Evolutionary conservation across 2,888 invertebrate genomes (phyloP).

Genomic region (Machimus rusticus): DNA sequence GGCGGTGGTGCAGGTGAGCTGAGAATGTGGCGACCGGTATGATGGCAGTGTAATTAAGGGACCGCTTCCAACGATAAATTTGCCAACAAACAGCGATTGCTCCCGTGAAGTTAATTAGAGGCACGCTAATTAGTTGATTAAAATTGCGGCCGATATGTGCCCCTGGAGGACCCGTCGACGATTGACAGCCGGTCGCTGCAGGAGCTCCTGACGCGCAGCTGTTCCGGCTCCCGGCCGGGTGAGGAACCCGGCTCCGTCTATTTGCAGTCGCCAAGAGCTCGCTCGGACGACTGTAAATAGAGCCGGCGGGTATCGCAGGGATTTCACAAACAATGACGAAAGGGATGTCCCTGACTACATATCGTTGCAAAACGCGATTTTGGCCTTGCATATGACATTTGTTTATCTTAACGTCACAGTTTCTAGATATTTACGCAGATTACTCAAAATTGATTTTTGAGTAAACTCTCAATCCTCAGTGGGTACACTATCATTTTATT

Average conservation of each 20-base stretch:
- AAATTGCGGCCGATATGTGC: constrained; percentile 8
- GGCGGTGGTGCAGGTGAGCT: not conserved
- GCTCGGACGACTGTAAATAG: not conserved
- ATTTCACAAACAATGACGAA: not conserved
- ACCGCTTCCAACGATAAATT: constrained; percentile 23
- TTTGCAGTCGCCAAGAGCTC: not conserved
- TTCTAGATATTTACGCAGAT: not conserved
- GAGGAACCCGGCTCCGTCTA: not conserved
- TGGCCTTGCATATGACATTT: not conserved
- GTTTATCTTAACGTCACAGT: not conserved
- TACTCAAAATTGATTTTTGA: not conserved
- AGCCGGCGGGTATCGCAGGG: not conserved
- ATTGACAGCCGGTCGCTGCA: not conserved
- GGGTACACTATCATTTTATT: no score
- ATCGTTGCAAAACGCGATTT: not conserved
- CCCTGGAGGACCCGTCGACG: not conserved
- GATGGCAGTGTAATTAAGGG: constrained; percentile 30
- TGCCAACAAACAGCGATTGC: not conserved
- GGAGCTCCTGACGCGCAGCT: not conserved
- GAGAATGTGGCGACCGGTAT: not conserved
- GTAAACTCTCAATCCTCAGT: no score
- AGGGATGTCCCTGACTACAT: not conserved
- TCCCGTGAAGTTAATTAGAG: constrained; percentile 33
- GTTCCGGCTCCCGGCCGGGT: not conserved
- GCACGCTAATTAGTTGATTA: constrained; percentile 34